A percentile compares a stretch with the other conserved stretches of the same genome.
These are phyloP conservation scores for Drosophila tanythrix DNA, from an alignment of 2,888 invertebrate species.

Conservation along the genomic window DNA sequence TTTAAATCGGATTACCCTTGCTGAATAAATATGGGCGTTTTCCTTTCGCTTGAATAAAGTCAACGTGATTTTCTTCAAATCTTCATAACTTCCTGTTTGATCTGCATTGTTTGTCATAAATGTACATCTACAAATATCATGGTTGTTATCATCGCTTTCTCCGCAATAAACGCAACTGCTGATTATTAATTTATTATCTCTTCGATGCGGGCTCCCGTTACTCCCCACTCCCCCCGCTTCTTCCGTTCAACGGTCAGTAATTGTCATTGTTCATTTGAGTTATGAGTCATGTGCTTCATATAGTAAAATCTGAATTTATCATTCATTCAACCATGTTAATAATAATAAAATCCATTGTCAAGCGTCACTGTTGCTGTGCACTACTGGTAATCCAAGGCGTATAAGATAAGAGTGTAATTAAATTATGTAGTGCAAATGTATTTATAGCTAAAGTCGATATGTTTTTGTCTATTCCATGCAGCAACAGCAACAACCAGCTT, in stretches of 20 bases:
- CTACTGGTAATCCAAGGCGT: slow-evolving; percentile 28
- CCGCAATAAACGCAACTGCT: slow-evolving; percentile 18
- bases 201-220: slow-evolving; percentile 52
- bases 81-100: slow-evolving; percentile 12
- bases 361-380: slow-evolving; percentile 25
- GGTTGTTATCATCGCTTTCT: slow-evolving; percentile 61
- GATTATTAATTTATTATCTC: slow-evolving; percentile 54
- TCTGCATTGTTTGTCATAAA: slow-evolving; percentile 31
- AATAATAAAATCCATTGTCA: background rate
- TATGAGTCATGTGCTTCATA: slow-evolving; percentile 40
- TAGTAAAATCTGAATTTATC: slow-evolving; percentile 34
- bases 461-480: slow-evolving; percentile 34
- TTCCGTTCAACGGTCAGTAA: slow-evolving; percentile 44
- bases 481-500: slow-evolving; percentile 20
- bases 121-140: slow-evolving; percentile 15
- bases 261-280: slow-evolving; percentile 46
- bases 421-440: slow-evolving; percentile 38
- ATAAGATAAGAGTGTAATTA: slow-evolving; percentile 46
- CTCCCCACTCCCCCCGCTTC: slow-evolving; percentile 19
- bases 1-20: slow-evolving; percentile 13
- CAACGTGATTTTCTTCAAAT: slow-evolving; percentile 14
- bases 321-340: slow-evolving; percentile 16
- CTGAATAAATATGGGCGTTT: slow-evolving; percentile 55
- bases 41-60: slow-evolving; percentile 4
- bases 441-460: slow-evolving; percentile 60